These are phyloP conservation scores for Drosophila suboccidentalis DNA, from an alignment of 2,888 invertebrate genomes.

Conservation along the genomic window DNA sequence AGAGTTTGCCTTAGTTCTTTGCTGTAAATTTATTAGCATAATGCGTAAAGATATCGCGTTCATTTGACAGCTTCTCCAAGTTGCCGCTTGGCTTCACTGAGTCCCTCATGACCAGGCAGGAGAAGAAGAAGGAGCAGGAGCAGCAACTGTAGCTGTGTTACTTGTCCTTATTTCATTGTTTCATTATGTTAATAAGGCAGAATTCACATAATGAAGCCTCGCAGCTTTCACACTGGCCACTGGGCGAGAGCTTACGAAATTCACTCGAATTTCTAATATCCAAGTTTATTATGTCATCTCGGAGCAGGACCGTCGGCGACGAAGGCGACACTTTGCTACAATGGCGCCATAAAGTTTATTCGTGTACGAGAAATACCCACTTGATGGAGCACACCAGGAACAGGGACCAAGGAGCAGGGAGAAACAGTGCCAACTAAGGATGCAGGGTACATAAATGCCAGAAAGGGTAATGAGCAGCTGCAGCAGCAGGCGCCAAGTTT, in stretches of 20 bases:
- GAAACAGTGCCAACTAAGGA: constrained; percentile 1
- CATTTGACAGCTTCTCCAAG: constrained; percentile 74
- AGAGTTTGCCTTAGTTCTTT: constrained; percentile 18
- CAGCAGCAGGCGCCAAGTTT: constrained; percentile 28
- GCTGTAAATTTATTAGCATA: constrained; percentile 74
- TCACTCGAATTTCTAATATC: constrained; percentile 67
- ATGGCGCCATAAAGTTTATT: constrained; percentile 82
- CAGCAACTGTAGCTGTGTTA: constrained; percentile 19
- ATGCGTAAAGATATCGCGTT: constrained; percentile 77
- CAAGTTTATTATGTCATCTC: constrained; percentile 71
- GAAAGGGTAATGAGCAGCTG: constrained; percentile 68
- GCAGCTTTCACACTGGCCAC: constrained; percentile 38
- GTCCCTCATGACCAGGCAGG: constrained; percentile 46
- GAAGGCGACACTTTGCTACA: constrained; percentile 67
- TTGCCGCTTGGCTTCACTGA: constrained; percentile 48
- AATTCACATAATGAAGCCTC: constrained; percentile 61
- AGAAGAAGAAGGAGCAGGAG: background rate
- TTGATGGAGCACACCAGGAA: constrained; percentile 53
- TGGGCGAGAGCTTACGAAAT: constrained; percentile 29
- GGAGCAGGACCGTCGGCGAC: constrained; percentile 45
- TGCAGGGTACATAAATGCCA: constrained; percentile 28
- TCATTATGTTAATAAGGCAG: constrained; percentile 77
- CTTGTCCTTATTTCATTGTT: constrained; percentile 58
- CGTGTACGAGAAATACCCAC: constrained; percentile 74
- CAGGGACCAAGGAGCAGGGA: background rate